These are phyloP conservation scores for Phataginus tetradactyla DNA, from an alignment of 2,797 vertebrate genomes.

Conservation along the genomic window DNA sequence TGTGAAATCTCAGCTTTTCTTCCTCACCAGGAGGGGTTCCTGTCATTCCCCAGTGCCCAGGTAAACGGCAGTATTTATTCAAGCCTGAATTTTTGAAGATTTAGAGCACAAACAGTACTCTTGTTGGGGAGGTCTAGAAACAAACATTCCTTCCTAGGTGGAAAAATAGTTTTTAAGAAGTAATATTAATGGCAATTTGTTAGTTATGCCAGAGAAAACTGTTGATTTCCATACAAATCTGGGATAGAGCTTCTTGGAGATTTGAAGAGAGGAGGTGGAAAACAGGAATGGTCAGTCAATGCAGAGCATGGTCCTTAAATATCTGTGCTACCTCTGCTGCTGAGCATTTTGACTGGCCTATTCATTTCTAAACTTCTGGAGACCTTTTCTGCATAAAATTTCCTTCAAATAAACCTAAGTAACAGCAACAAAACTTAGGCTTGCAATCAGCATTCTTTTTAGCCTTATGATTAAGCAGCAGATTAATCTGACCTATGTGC, in stretches of 20 bases:
- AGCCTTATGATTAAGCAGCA: constrained; percentile 64
- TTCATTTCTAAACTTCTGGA: not conserved
- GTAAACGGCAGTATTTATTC: not conserved
- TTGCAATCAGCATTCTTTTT: constrained; percentile 52
- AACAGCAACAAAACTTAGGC: not conserved
- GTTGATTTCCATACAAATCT: not conserved
- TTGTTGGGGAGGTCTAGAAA: not conserved
- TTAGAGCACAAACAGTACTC: not conserved
- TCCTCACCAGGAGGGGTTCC: not conserved
- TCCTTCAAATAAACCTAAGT: not conserved
- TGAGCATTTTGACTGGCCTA: not conserved
- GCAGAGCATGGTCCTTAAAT: not conserved
- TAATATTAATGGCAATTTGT: not conserved
- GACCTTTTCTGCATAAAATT: not conserved
- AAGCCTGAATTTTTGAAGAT: not conserved
- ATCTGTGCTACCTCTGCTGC: not conserved
- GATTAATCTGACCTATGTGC: constrained; percentile 69
- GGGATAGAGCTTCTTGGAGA: not conserved
- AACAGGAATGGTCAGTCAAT: not conserved
- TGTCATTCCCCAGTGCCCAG: not conserved
- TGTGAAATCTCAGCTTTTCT: not conserved
- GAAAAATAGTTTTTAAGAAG: not conserved
- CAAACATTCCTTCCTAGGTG: not conserved
- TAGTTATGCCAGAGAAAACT: not conserved
- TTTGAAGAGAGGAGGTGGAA: not conserved